Percentiles rank a stretch among this genome's conserved stretches.
These are phyloP conservation scores for Cygnus buccinator DNA, from an alignment of 2,113 vertebrate genomes.

Conservation along the genomic window DNA sequence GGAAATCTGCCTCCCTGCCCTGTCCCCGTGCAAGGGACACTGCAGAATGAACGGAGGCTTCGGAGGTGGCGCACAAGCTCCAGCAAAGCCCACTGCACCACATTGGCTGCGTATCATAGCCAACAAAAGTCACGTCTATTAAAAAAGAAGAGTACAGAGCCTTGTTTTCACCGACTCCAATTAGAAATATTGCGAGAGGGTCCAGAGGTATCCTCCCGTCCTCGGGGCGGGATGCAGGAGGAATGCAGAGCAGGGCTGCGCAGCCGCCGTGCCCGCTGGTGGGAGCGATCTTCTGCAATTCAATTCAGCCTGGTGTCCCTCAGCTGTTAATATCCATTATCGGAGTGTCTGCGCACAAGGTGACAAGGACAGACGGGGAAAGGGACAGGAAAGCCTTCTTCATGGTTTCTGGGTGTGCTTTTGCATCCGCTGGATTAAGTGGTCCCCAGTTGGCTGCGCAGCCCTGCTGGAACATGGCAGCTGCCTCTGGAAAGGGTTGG, in stretches of 20 bases:
- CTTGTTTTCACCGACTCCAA: neutral
- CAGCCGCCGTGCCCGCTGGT: neutral
- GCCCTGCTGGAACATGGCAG: neutral
- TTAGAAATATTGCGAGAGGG: neutral
- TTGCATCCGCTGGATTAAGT: neutral
- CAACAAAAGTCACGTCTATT: accelerated
- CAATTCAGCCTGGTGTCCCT: neutral
- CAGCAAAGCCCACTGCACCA: accelerated
- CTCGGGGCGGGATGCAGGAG: neutral
- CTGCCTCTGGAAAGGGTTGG: neutral
- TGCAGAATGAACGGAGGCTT: accelerated
- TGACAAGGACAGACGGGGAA: neutral
- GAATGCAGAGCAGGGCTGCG: neutral
- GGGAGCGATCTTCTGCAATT: neutral
- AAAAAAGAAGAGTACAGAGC: neutral
- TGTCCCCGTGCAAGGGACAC: accelerated
- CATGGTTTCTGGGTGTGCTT: neutral
- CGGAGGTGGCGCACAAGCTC: accelerated
- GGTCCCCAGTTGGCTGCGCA: neutral
- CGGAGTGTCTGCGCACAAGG: neutral
- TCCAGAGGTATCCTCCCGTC: neutral
- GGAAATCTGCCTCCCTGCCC: neutral
- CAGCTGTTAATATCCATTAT: neutral
- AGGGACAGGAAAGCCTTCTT: neutral
- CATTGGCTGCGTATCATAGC: neutral